Evolutionary conservation across 2,797 vertebrate genomes (phyloP), one percentile per base, ranked within the genome.

Genomic region (Perodicticus potto): DNA sequence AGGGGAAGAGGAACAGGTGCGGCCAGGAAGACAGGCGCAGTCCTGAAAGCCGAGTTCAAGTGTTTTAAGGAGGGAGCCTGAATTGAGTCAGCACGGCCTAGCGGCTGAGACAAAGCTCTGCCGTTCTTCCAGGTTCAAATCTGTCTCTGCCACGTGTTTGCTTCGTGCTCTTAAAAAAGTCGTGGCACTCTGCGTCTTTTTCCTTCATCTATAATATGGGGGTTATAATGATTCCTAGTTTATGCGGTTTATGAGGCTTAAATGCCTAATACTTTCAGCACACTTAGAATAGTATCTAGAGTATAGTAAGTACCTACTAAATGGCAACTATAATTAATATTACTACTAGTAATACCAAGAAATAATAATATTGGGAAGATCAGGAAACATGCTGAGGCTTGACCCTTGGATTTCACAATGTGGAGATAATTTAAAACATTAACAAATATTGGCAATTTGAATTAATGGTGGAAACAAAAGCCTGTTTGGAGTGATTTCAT

Each of bases 81-180:
- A 67, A 59, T 11, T 25, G 37, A 57, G 22, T 84, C 25, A 69
- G 40, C 40, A 40, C 3, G 40, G 40, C 40, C 40, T 14, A 57
- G 27, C 29, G n/a, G n/a, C 74, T n/a, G 73, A 84, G 63, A 78
- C 14, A 43, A 86, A n/a, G 53, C 10, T 57, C 63, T n/a, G 34
- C 19, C 37, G 57, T 65, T 73, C 82, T 53, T 59, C n/a, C 34
- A 25, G 27, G 8, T 55, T 94, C 86, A 65, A 74, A 61, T 70
- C 20, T 83, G 85, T 10, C 17, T 76, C 23, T 70, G 34, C 69
- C 32, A 32, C n/a, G 40, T 57, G 29, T 49, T 69, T 73, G 5
- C 40, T 82, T 23, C 67, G 49, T 83, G 80, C 69, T 37, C 61
- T 87, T 83, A n/a, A 89, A 83, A 72, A 91, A 77, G 45, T 65